Evolutionary conservation across 2,888 invertebrate genomes (phyloP).

Genomic region (Campoplex nolae): DNA sequence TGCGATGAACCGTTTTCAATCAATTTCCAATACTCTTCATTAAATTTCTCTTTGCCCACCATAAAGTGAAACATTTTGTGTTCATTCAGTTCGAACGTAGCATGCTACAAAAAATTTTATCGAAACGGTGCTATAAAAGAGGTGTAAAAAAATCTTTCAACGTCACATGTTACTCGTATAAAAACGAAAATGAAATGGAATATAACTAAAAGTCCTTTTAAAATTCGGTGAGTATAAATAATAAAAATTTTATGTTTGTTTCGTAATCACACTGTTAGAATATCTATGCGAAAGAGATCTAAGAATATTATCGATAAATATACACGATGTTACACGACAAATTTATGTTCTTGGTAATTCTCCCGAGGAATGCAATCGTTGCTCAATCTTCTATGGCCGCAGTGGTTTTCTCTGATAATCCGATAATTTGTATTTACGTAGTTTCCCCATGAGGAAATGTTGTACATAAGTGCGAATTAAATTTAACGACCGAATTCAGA

Average conservation of each 20-base stretch:
- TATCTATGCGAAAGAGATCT: background rate
- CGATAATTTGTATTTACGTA: conserved; percentile 6
- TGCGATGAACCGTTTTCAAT: background rate
- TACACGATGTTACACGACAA: conserved; percentile 3
- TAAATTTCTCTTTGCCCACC: background rate
- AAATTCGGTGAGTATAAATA: conserved; percentile 55
- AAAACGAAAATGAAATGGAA: conserved; percentile 63
- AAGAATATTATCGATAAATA: conserved; percentile 11
- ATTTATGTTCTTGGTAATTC: conserved; percentile 21
- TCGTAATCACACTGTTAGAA: background rate
- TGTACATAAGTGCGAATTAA: background rate
- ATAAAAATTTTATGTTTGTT: background rate
- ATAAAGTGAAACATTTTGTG: background rate
- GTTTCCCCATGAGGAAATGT: background rate
- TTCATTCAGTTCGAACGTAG: background rate
- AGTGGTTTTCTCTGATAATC: conserved; percentile 21
- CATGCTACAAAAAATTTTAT: background rate
- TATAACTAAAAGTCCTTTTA: conserved; percentile 42
- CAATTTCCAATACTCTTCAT: background rate
- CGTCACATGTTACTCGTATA: background rate
- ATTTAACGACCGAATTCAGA: conserved; percentile 55
- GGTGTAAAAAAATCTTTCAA: background rate
- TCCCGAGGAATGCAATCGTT: conserved; percentile 46
- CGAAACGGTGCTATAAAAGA: background rate
- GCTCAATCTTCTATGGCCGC: conserved; percentile 37